Base-by-base conservation (phyloP, 2,888 invertebrate genomes). In the Julus scanicus region DNA sequence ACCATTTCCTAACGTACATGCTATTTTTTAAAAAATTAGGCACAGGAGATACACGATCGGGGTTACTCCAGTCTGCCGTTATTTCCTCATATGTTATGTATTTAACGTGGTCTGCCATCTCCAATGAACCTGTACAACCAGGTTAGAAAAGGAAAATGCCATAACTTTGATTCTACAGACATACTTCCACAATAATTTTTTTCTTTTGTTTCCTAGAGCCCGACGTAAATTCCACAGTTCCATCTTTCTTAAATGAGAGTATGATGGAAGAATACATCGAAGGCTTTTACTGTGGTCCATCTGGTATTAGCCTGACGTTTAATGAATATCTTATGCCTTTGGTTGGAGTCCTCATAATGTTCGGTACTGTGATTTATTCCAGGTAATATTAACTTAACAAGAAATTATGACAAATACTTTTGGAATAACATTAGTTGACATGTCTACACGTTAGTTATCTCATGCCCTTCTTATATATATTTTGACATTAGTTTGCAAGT, bases 81-180 rank as follows among this genome's bases (percentile, higher is more conserved):
- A 92, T 93, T 88, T 91, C 92, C 84, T 89, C 92, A 5, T 93
- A 93, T 90, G 92, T 93, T 1, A 91, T 92, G 80, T 93, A 92
- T 90, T 91, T 93, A 48, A 93, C 93, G 0, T 93, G 93, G 93
- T 92, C 92, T 44, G 93, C 93, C 2, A 89, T 93, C 15, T 91
- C 92, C n/a, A 93, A 92, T 91, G 92, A 92, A 90, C 93, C 93
- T 9, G 91, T 91, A 44, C 80, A 86, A 63, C 84, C 89, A 89
- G 90, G 90, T 89, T 40, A 39, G 6, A 0, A 1, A 13, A 80
- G 15, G 15, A 80, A 80, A 29, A 11, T 80, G 13, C 29, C 29
- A 13, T 20, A 44, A 44, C 6, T 44, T 44, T 44, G 6, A 44
- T 44, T 44, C 44, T 44, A 44, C 44, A 44, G 3, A 3, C 6